Evolutionary conservation across 1,140 invertebrate species (phyloP).

Genomic region (Drosophila baimaii): DNA sequence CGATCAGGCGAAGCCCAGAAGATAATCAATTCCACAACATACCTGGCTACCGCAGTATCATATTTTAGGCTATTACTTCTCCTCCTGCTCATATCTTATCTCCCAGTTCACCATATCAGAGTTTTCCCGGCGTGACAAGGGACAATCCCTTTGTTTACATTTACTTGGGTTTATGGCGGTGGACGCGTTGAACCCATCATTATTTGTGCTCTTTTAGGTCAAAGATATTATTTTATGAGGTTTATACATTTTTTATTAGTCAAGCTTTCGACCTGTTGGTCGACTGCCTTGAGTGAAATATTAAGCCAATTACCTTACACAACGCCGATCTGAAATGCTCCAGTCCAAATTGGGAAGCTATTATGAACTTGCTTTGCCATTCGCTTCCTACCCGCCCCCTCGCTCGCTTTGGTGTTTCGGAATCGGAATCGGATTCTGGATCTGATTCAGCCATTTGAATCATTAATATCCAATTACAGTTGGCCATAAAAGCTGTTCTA

Average conservation of each 20-base stretch:
- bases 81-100: slow-evolving; percentile 20
- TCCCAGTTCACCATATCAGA: slow-evolving; percentile 27
- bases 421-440: slow-evolving; percentile 48
- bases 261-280: slow-evolving; percentile 36
- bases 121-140: slow-evolving; percentile 16
- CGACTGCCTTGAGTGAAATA: slow-evolving; percentile 53
- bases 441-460: slow-evolving; percentile 51
- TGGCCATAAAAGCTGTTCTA: slow-evolving; percentile 76
- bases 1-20: slow-evolving; percentile 4
- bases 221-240: slow-evolving; percentile 44
- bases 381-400: slow-evolving; percentile 44
- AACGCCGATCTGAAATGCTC: slow-evolving; percentile 44
- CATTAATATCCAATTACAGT: slow-evolving; percentile 80
- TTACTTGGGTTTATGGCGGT: slow-evolving; percentile 18
- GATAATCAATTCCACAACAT: slow-evolving; percentile 22
- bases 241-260: slow-evolving; percentile 40
- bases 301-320: slow-evolving; percentile 63
- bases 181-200: slow-evolving; percentile 27
- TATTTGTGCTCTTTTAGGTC: slow-evolving; percentile 43
- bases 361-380: slow-evolving; percentile 59
- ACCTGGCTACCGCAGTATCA: neutral
- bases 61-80: slow-evolving; percentile 14
- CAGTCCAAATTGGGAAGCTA: slow-evolving; percentile 61
- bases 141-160: slow-evolving; percentile 47
- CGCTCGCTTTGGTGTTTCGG: slow-evolving; percentile 15